Evolutionary conservation across 1,140 invertebrate genomes (phyloP).

Genomic region (Bombus confusus): DNA sequence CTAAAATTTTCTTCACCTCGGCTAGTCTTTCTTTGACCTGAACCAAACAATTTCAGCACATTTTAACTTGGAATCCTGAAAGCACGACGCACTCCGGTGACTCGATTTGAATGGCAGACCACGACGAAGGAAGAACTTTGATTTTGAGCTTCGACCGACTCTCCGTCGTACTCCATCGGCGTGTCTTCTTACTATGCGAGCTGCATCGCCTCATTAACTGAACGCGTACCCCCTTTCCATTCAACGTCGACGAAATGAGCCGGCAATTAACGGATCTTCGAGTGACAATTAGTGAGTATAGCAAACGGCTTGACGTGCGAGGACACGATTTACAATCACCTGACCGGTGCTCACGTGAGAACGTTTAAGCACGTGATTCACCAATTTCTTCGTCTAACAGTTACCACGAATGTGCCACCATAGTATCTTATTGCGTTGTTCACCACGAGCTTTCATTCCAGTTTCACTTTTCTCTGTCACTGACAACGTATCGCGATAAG

Average conservation of each 20-base stretch:
- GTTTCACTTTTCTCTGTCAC: background rate
- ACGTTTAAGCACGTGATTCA: conserved; percentile 17
- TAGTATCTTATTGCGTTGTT: no score
- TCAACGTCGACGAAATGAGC: background rate
- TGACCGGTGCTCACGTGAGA: conserved; percentile 4
- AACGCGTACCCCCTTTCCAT: background rate
- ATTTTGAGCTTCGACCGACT: background rate
- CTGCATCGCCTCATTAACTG: background rate
- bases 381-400: background rate
- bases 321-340: conserved; percentile 4
- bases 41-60: background rate
- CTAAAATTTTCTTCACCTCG: background rate
- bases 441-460: background rate
- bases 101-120: background rate
- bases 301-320: background rate
- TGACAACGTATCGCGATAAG: no score
- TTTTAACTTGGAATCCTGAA: background rate
- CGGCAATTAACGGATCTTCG: conserved; percentile 3
- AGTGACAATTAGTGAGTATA: background rate
- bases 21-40: background rate
- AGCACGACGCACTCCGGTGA: background rate
- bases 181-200: conserved; percentile 10
- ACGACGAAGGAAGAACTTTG: background rate
- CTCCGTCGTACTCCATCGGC: background rate
- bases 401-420: background rate